A percentile compares a stretch with the other conserved stretches of the same genome.
Conservation (phyloP, 2,888 invertebrate genomes). For the Pemphredon lugubris region DNA sequence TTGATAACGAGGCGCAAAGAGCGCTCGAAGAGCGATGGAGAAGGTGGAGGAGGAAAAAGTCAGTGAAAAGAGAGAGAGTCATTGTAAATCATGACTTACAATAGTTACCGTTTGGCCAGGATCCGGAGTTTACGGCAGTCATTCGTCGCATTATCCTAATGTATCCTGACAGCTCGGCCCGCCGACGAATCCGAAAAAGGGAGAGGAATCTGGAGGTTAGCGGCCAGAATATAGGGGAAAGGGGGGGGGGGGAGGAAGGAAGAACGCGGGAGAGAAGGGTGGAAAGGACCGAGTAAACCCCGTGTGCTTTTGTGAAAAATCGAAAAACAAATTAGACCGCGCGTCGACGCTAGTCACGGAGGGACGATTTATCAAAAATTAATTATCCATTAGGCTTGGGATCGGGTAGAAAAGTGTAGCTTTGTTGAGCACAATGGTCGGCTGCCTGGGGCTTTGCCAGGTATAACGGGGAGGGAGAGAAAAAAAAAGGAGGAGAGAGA, state of each 20-base stretch:
- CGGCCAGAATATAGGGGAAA: constrained; percentile 26
- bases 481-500: constrained; percentile 16
- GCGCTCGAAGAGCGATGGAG: neutral
- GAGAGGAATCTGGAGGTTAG: constrained; percentile 51
- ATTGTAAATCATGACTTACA: constrained; percentile 59
- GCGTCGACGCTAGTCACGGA: constrained; percentile 74
- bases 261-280: neutral
- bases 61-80: constrained; percentile 15
- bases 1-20: constrained; percentile 28
- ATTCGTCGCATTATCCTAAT: constrained; percentile 68
- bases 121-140: constrained; percentile 61
- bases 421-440: constrained; percentile 76
- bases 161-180: constrained; percentile 62
- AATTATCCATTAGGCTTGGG: constrained; percentile 78
- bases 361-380: constrained; percentile 79
- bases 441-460: constrained; percentile 60
- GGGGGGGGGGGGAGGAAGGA: constrained; percentile 8
- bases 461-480: constrained; percentile 51
- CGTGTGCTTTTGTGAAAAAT: constrained; percentile 71
- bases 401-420: constrained; percentile 78
- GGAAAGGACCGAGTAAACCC: constrained; percentile 36
- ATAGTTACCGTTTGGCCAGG: constrained; percentile 63
- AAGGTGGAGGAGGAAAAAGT: neutral
- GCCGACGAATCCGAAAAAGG: constrained; percentile 58
- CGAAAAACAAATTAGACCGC: constrained; percentile 75